Percentiles rank a stretch among this genome's conserved stretches.
phyloP scores from a whole-genome alignment of 2,888 invertebrate genomes.

The Drosophila mimica region DNA sequence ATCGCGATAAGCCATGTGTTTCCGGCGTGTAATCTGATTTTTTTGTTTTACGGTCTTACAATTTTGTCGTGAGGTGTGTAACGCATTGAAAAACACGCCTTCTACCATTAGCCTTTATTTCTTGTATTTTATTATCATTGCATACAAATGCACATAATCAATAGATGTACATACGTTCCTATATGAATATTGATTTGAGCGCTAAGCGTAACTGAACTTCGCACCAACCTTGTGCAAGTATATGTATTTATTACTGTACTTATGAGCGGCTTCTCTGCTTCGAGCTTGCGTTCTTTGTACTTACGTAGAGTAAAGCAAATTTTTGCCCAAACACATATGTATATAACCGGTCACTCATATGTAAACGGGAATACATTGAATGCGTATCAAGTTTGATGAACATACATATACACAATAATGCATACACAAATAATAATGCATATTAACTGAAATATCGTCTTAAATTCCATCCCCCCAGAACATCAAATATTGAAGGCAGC shows the following conservation, averaged over 20 bases:
- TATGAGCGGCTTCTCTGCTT: neutral
- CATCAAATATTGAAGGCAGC: conserved; percentile 92
- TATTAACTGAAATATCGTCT: neutral
- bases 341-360: conserved; percentile 16
- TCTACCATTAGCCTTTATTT: neutral
- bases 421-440: neutral
- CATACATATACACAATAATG: neutral
- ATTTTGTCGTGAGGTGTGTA: neutral
- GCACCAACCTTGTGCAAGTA: conserved; percentile 29
- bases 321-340: conserved; percentile 6
- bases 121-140: neutral
- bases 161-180: neutral
- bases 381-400: conserved; percentile 2
- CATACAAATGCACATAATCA: conserved; percentile 2
- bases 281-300: conserved; percentile 9
- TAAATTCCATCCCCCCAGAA: conserved; percentile 86
- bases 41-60: conserved; percentile 15
- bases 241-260: conserved; percentile 1
- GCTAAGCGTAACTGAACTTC: conserved; percentile 52
- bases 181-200: conserved; percentile 33
- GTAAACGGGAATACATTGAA: conserved; percentile 10
- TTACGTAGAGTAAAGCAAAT: neutral
- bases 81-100: neutral
- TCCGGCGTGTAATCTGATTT: conserved; percentile 52
- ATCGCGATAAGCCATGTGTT: conserved; percentile 34